phyloP scores from a whole-genome alignment of 2,113 vertebrate genomes.

The Pandion haliaetus region DNA sequence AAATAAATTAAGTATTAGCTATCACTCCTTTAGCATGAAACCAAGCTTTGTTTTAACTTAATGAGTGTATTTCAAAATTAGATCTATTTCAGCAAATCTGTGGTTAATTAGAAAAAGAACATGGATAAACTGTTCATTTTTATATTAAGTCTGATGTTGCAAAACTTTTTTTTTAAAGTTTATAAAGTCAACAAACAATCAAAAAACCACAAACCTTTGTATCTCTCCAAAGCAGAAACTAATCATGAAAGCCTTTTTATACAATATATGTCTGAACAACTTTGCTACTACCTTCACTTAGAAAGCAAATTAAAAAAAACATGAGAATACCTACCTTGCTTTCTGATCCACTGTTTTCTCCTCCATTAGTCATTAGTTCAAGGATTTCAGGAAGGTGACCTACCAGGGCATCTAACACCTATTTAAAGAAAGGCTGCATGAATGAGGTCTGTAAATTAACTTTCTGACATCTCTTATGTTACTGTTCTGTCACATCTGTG shows the following conservation, averaged over 20 bases:
- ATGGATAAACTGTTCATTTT: neutral
- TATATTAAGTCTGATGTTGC: neutral
- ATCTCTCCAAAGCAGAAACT: neutral
- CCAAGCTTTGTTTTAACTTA: neutral
- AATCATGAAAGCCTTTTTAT: neutral
- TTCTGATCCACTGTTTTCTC: slow-evolving; percentile 82
- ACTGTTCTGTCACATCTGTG: neutral
- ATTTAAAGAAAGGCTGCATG: slow-evolving; percentile 48
- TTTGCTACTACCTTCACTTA: neutral
- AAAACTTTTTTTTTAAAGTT: neutral
- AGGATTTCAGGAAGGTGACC: slow-evolving; percentile 90
- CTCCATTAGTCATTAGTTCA: slow-evolving; percentile 83
- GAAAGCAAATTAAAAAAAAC: neutral
- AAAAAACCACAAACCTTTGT: neutral
- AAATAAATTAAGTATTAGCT: neutral
- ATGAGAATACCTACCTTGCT: slow-evolving; percentile 77
- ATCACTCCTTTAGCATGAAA: neutral
- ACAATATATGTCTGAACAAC: neutral
- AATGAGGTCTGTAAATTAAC: neutral
- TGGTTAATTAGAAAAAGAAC: neutral
- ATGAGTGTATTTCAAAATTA: neutral
- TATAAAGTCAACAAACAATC: neutral
- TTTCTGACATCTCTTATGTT: neutral
- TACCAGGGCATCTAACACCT: slow-evolving; percentile 91
- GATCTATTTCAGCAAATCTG: neutral